Percentiles rank a stretch among this genome's conserved stretches.
Conservation (phyloP, 2,113 vertebrate genomes). For the Columba livia region DNA sequence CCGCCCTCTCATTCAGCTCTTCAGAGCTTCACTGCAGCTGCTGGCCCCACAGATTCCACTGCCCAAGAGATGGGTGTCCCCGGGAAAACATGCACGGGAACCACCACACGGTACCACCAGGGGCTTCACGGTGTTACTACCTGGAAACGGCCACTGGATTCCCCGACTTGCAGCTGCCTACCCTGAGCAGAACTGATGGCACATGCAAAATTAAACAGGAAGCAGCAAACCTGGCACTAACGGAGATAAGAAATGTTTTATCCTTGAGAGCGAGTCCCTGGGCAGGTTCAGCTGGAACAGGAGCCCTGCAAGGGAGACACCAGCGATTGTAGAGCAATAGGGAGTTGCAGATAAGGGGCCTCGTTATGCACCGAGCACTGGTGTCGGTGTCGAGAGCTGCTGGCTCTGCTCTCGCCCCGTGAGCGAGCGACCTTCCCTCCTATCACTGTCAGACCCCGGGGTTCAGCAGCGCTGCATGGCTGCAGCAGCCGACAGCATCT, state of each 20-base stretch:
- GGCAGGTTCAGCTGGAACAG: not conserved
- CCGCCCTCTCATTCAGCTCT: not conserved
- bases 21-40: not conserved
- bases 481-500: not conserved
- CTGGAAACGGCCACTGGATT: not conserved
- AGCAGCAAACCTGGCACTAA: not conserved
- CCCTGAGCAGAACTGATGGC: not conserved
- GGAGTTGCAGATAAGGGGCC: not conserved
- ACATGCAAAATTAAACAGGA: accelerated
- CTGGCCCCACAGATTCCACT: not conserved
- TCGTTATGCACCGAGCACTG: accelerated
- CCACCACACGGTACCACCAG: accelerated
- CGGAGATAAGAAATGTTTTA: not conserved
- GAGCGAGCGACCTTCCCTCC: not conserved
- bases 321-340: no score
- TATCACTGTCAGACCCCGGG: not conserved
- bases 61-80: accelerated
- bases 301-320: not conserved
- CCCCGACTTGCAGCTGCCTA: not conserved
- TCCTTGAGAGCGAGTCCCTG: not conserved
- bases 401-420: not conserved
- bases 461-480: not conserved
- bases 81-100: accelerated
- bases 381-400: no score
- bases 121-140: not conserved